Evolutionary conservation across 2,888 invertebrate genomes (phyloP).

Genomic region (Synergus gifuensis): DNA sequence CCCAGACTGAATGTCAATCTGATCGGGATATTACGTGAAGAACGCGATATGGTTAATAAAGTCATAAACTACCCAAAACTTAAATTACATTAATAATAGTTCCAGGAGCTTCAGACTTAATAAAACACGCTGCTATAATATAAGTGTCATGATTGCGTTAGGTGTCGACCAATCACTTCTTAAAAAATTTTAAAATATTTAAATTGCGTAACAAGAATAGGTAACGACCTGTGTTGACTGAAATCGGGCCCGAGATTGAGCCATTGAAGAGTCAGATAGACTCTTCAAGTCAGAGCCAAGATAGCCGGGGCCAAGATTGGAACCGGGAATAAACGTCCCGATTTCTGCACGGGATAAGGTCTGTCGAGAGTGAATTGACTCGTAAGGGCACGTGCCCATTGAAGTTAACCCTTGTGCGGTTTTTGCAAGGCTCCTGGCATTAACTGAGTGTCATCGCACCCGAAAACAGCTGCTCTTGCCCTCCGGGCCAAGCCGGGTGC

Average conservation of each 20-base stretch:
- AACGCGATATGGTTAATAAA: conserved; percentile 35
- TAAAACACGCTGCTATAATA: neutral
- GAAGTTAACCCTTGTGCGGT: conserved; percentile 58
- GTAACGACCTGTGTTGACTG: no score
- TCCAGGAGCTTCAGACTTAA: neutral
- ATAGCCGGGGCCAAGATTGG: no score
- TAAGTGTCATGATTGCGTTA: neutral
- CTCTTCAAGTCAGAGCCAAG: no score
- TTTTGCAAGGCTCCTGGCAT: conserved; percentile 55
- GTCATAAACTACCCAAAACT: conserved; percentile 25
- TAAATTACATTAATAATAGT: conserved; percentile 16
- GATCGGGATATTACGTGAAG: neutral
- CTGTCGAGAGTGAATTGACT: conserved; percentile 59
- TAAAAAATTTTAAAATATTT: neutral
- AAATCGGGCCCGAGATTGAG: no score
- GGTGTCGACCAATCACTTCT: conserved; percentile 10
- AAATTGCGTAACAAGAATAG: no score
- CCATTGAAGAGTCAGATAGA: no score
- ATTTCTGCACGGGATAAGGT: conserved; percentile 17
- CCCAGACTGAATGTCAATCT: conserved; percentile 28
- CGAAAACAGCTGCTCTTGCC: conserved; percentile 70
- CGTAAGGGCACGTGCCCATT: conserved; percentile 64
- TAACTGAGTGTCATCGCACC: conserved; percentile 70
- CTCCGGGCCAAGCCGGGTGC: conserved; percentile 66
- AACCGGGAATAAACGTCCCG: neutral